These are phyloP conservation scores for Mionectes macconnelli DNA, from an alignment of 2,113 vertebrate species.

Conservation along the genomic window DNA sequence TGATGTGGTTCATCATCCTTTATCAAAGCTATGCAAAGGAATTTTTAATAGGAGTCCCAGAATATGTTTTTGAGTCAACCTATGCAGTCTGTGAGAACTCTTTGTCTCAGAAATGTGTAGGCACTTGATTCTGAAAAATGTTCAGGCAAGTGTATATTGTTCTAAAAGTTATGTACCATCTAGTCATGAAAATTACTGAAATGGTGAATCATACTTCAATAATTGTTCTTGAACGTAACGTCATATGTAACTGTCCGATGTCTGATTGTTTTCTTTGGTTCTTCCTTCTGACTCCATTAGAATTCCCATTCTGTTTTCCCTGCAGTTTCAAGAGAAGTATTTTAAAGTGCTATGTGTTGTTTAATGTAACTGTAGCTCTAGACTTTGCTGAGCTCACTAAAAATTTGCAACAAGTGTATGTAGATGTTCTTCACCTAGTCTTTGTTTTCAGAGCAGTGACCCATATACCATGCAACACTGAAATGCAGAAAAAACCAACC, in stretches of 20 bases:
- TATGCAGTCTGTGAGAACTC: background rate
- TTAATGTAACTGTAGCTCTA: background rate
- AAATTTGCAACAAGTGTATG: background rate
- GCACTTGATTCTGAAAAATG: background rate
- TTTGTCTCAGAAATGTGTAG: background rate
- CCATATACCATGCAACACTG: background rate
- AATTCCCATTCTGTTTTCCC: background rate
- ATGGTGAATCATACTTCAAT: background rate
- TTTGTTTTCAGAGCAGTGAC: background rate
- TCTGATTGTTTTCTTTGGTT: background rate
- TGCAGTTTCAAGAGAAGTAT: background rate
- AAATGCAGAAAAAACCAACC: background rate
- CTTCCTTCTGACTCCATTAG: background rate
- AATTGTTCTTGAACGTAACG: background rate
- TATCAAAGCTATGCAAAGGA: background rate
- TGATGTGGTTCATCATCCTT: background rate
- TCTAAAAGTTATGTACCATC: rapidly evolving
- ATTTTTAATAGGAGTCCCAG: background rate
- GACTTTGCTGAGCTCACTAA: background rate
- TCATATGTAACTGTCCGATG: background rate
- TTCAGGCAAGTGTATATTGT: background rate
- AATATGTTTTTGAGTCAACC: background rate
- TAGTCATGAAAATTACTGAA: background rate
- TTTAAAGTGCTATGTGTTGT: background rate
- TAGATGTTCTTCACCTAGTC: background rate